Base-by-base conservation (phyloP, 1,140 invertebrate genomes). In the Eupeodes corollae region DNA sequence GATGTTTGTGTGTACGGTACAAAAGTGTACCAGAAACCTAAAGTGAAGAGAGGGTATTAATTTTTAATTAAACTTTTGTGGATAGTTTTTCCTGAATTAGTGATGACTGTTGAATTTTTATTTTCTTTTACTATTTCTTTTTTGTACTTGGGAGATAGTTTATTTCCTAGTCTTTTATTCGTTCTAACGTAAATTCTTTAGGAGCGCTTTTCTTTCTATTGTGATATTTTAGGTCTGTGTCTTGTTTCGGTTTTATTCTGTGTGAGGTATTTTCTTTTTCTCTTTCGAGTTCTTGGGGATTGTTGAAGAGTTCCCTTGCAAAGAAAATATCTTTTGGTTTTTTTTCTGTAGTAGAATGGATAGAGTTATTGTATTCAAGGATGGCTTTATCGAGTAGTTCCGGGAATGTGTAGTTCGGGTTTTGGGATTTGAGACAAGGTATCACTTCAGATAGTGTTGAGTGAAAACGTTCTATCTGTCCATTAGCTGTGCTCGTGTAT, bases 81-180 rank as follows among this genome's bases (percentile, higher is more conserved):
- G n/a, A n/a, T n/a, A n/a, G n/a, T n/a, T n/a, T n/a, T n/a, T n/a
- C n/a, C n/a, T n/a, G n/a, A n/a, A n/a, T n/a, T n/a, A n/a, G n/a
- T n/a, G n/a, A n/a, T n/a, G n/a, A n/a, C n/a, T n/a, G n/a, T n/a
- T n/a, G n/a, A n/a, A n/a, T n/a, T n/a, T n/a, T n/a, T n/a, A n/a
- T n/a, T n/a, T n/a, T n/a, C n/a, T n/a, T n/a, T n/a, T n/a, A n/a
- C n/a, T n/a, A n/a, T n/a, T n/a, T n/a, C n/a, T n/a, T n/a, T n/a
- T n/a, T n/a, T n/a, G n/a, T n/a, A n/a, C n/a, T n/a, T n/a, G n/a
- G n/a, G n/a, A n/a, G n/a, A n/a, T n/a, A n/a, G n/a, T n/a, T n/a
- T n/a, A n/a, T 26, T 26, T 26, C 21, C 49, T 32, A 47, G 19
- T 33, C 49, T 43, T 47, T 51, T 51, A 18, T 51, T 30, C 12